phyloP scores from a whole-genome alignment of 2,888 invertebrate species.

The Leucozona laternaria region DNA sequence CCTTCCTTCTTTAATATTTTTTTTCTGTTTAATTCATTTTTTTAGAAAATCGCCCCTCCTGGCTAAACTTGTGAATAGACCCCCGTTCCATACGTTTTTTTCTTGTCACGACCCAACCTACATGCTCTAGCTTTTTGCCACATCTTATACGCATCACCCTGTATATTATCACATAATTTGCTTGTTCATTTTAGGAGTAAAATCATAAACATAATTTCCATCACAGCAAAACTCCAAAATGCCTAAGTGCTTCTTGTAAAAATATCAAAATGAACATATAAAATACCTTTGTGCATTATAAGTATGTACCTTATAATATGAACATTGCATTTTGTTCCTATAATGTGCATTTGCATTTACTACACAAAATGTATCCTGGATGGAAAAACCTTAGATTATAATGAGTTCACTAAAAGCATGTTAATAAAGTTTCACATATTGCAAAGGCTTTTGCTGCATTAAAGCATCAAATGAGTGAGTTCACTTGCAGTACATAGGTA shows the following conservation, averaged over 20 bases:
- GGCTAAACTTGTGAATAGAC: too few relatives aligned
- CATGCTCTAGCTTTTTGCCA: too few relatives aligned
- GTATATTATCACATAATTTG: too few relatives aligned
- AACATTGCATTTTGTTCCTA: not conserved
- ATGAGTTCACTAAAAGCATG: conserved; percentile 36
- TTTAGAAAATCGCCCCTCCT: too few relatives aligned
- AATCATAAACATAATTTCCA: not conserved
- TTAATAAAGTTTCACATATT: conserved; percentile 30
- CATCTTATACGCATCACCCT: too few relatives aligned
- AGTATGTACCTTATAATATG: not conserved
- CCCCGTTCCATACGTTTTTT: too few relatives aligned
- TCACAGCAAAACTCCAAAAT: not conserved
- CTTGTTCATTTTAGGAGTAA: not conserved
- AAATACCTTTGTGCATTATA: conserved; percentile 14
- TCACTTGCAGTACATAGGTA: not conserved
- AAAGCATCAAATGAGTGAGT: conserved; percentile 20
- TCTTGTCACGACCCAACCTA: too few relatives aligned
- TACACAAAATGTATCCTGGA: not conserved
- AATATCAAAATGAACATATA: conserved; percentile 15
- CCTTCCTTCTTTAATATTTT: too few relatives aligned
- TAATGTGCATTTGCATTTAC: not conserved
- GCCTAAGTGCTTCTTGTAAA: conserved; percentile 9
- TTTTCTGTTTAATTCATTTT: too few relatives aligned
- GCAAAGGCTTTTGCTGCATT: conserved; percentile 19
- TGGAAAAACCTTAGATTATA: conserved; percentile 8